Base-by-base conservation (phyloP, 2,113 vertebrate species). In the Ptilonorhynchus violaceus region DNA sequence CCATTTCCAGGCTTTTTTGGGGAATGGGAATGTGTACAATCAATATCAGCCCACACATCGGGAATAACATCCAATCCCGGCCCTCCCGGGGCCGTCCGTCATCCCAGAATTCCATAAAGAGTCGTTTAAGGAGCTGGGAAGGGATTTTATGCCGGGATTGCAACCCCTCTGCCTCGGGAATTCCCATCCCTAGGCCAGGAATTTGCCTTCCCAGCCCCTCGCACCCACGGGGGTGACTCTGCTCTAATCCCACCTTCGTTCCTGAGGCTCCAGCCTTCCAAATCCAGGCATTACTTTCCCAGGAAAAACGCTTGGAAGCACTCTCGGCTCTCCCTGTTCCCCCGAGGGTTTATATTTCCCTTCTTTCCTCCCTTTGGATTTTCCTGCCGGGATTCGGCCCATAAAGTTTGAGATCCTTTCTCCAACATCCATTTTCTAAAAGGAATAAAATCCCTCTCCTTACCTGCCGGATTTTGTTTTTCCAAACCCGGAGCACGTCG, bases 1-100 rank as follows among this genome's bases (percentile, higher is more conserved):
- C 39, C 63, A 42, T 42, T 42, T 42, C 15, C 42, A 42, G 42
- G 42, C 46, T 15, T 78, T 95, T 96, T 96, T 92, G 49, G 46
- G 74, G 42, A 72, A 85, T 89, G 79, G 62, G 95, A 96, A 95
- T 67, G 67, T 53, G 75, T 93, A 89, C 67, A 97, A 85, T 97
- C 94, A 96, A 82, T 83, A 92, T 96, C 86, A 55, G 77, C 94
- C 97, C 97, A 93, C 86, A 94, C 72, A 96, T 92, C 88, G 95
- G 73, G 60, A 92, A 69, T 85, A 76, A 96, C 63, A 97, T 74
- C 87, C 93, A 83, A 79, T 90, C 53, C 49, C 94, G 94, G 49
- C 69, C 87, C 42, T 72, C 67, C 19, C 17, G 76, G 96, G 90
- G 97, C 91, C 90, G 84, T 39, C 37, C 85, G 86, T 89, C 27